These are phyloP conservation scores for Galleria mellonella DNA, from an alignment of 1,140 invertebrate species.

Conservation along the genomic window DNA sequence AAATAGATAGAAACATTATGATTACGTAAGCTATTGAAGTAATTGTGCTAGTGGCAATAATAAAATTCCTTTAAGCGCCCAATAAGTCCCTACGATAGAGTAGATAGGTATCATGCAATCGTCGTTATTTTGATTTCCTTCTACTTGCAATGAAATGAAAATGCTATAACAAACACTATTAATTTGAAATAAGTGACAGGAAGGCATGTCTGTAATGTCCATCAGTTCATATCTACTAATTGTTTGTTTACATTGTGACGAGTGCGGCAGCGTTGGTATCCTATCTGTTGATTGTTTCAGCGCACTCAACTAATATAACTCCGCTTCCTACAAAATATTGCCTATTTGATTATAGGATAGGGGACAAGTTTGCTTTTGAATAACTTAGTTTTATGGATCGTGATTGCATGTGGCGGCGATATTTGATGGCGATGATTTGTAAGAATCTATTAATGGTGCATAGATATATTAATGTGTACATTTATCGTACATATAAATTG, in stretches of 20 bases:
- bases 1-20: no score
- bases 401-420: conserved; percentile 13
- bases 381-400: conserved; percentile 23
- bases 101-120: conserved; percentile 42
- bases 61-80: conserved; percentile 35
- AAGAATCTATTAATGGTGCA: not conserved
- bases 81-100: conserved; percentile 15
- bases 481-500: no score
- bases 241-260: conserved; percentile 31
- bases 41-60: conserved; percentile 14
- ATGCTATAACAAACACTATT: conserved; percentile 40
- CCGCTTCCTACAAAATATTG: conserved; percentile 5
- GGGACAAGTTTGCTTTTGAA: conserved; percentile 11
- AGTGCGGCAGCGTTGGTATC: not conserved
- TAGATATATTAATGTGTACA: no score
- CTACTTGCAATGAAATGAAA: conserved; percentile 44
- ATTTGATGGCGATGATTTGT: conserved; percentile 7
- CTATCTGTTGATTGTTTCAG: conserved; percentile 19
- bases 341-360: conserved; percentile 9
- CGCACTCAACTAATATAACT: conserved; percentile 14
- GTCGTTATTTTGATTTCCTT: conserved; percentile 60
- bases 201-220: conserved; percentile 23
- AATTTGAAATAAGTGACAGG: conserved; percentile 36
- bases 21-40: conserved; percentile 4
- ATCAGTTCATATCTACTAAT: conserved; percentile 28